phyloP scores from a whole-genome alignment of 2,113 vertebrate genomes.

The Archilochus colubris region DNA sequence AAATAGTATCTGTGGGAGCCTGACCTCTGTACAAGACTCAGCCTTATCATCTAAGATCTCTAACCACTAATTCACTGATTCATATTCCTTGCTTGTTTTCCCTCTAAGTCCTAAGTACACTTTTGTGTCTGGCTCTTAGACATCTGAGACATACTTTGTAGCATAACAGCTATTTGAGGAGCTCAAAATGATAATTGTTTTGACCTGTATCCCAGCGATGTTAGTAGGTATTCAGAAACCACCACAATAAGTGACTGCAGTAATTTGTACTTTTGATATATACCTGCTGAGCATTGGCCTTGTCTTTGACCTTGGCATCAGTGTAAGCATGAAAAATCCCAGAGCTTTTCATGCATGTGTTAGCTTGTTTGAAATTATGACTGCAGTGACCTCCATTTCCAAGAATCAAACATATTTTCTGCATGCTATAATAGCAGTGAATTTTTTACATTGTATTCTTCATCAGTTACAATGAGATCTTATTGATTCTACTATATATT shows the following conservation, averaged over 20 bases:
- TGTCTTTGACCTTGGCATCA: conserved; percentile 16
- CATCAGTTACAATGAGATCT: neutral
- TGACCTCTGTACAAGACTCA: neutral
- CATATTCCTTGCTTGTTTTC: neutral
- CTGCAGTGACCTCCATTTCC: neutral
- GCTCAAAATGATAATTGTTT: conserved; percentile 8
- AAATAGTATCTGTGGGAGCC: neutral
- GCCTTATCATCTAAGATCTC: neutral
- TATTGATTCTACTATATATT: neutral
- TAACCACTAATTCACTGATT: neutral
- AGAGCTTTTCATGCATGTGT: neutral
- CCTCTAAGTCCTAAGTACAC: neutral
- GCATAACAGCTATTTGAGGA: neutral
- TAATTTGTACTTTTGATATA: conserved; percentile 10
- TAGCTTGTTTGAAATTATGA: neutral
- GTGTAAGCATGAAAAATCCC: neutral
- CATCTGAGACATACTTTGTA: neutral
- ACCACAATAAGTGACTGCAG: neutral
- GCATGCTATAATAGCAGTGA: neutral
- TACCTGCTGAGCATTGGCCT: neutral
- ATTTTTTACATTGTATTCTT: neutral
- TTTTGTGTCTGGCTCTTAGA: neutral
- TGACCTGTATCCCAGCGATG: neutral
- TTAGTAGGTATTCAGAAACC: neutral
- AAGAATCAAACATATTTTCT: neutral